Conservation (phyloP, 1,140 invertebrate genomes). For the Halesus radiatus region DNA sequence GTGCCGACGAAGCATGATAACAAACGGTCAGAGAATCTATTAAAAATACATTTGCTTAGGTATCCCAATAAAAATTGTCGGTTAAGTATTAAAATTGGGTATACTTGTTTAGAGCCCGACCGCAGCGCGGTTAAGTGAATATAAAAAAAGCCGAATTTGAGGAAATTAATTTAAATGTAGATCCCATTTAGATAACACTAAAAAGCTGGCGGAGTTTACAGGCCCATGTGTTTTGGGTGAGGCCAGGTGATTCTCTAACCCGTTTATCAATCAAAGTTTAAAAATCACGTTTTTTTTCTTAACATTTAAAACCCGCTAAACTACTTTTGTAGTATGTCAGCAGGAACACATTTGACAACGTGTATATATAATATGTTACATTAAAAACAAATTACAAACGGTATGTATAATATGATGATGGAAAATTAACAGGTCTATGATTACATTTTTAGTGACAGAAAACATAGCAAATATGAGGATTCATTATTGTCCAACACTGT, state of each 20-base stretch:
- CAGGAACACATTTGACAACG: too few species aligned
- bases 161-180: slow-evolving; percentile 59
- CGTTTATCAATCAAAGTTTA: not conserved
- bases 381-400: too few species aligned
- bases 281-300: too few species aligned
- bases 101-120: not conserved
- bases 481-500: too few species aligned
- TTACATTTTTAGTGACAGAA: too few species aligned
- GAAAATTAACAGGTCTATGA: too few species aligned
- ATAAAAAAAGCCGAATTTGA: slow-evolving; percentile 49
- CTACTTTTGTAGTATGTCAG: too few species aligned
- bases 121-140: slow-evolving; percentile 48
- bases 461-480: too few species aligned
- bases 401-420: too few species aligned
- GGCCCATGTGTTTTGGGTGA: slow-evolving; percentile 38
- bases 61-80: slow-evolving; percentile 11
- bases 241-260: slow-evolving; percentile 23
- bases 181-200: slow-evolving; percentile 58
- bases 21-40: not conserved
- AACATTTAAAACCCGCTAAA: too few species aligned
- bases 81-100: not conserved
- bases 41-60: not conserved
- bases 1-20: not conserved
- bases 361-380: too few species aligned
- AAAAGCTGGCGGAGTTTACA: slow-evolving; percentile 54